Percentiles rank a stretch among this genome's conserved stretches.
Conservation (phyloP, 2,797 vertebrate species). For the Enteromius thamalakanensis region DNA sequence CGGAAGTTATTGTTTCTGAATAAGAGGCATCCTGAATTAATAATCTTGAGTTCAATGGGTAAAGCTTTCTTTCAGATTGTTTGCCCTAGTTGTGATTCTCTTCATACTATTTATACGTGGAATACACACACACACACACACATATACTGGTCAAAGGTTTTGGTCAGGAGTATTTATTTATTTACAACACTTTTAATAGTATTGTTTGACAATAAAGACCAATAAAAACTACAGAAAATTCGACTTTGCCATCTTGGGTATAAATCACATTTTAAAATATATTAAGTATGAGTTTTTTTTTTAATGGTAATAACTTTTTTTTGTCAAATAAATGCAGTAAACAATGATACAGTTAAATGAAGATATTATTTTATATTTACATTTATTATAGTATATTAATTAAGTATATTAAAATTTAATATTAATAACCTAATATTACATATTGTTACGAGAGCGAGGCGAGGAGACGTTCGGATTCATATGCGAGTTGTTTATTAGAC, state of each 20-base stretch:
- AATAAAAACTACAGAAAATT: not conserved
- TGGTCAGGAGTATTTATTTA: not conserved
- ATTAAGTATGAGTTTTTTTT: not conserved
- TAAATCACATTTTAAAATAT: constrained; percentile 3
- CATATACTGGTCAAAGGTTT: not conserved
- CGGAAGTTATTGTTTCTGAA: constrained; percentile 78
- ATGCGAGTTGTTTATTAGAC: too few species aligned
- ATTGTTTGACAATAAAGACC: not conserved
- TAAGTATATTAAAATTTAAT: too few species aligned
- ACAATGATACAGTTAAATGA: not conserved
- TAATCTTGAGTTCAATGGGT: constrained; percentile 59
- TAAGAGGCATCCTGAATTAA: constrained; percentile 60
- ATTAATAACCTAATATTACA: too few species aligned
- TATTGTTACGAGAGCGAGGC: too few species aligned
- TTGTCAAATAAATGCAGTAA: not conserved
- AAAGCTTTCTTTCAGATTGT: constrained; percentile 41
- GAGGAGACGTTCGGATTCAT: too few species aligned
- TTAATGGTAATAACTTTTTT: not conserved
- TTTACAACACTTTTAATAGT: not conserved
- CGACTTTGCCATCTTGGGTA: too few species aligned
- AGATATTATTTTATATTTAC: too few species aligned
- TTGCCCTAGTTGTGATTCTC: not conserved
- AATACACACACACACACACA: not conserved
- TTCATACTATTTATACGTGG: not conserved
- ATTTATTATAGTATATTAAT: too few species aligned